These are phyloP conservation scores for Oscheius sp. DNA, from an alignment of 1,140 invertebrate species.

Conservation along the genomic window DNA sequence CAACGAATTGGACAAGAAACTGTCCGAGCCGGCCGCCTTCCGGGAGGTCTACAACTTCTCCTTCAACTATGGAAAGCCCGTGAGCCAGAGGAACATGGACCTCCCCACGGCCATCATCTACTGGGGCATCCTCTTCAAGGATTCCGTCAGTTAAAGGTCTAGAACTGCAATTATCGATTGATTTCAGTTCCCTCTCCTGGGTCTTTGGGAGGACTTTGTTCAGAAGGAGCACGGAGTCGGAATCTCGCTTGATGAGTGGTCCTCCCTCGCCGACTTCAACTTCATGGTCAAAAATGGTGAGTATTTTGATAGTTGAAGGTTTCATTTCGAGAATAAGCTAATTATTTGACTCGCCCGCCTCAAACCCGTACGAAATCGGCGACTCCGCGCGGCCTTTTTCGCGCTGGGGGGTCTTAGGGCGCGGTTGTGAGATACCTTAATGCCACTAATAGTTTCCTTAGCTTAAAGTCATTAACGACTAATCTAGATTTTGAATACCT, in stretches of 20 bases:
- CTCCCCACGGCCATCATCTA: background rate
- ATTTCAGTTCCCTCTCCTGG: background rate
- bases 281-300: too few species aligned
- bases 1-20: background rate
- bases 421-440: too few species aligned
- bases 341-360: too few species aligned
- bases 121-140: background rate
- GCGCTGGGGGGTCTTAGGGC: too few species aligned
- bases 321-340: too few species aligned
- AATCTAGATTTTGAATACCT: too few species aligned
- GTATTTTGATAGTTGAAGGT: too few species aligned
- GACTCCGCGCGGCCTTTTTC: too few species aligned
- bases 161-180: background rate
- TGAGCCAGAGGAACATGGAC: background rate
- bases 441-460: too few species aligned
- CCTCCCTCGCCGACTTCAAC: background rate
- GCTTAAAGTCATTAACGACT: too few species aligned
- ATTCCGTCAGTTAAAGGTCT: background rate
- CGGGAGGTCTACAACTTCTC: background rate
- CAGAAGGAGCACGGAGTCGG: background rate
- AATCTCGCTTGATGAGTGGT: background rate
- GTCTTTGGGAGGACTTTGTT: background rate
- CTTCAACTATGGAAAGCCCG: background rate
- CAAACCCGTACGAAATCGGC: too few species aligned
- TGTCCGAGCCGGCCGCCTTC: background rate